A percentile compares a stretch with the other conserved stretches of the same genome.
Evolutionary conservation across 2,113 vertebrate genomes (phyloP).

Genomic region (Amphiprion ocellaris): DNA sequence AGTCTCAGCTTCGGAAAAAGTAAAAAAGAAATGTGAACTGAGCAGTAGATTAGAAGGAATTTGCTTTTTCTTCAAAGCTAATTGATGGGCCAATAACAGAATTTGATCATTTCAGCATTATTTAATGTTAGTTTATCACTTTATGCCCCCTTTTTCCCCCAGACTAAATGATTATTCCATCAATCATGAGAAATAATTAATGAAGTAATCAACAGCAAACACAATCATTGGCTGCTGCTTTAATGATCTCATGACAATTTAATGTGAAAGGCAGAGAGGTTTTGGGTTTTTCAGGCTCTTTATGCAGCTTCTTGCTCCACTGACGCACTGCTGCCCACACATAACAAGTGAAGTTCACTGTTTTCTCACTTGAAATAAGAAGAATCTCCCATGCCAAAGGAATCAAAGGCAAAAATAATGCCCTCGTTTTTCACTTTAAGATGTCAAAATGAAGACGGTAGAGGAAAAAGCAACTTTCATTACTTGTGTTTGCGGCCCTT

Average conservation of each 20-base stretch:
- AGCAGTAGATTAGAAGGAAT: background rate
- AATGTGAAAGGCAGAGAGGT: background rate
- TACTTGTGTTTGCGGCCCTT: slow-evolving; percentile 31
- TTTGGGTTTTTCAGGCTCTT: background rate
- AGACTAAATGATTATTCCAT: background rate
- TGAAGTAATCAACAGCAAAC: background rate
- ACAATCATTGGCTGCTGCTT: background rate
- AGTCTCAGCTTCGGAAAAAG: slow-evolving; percentile 17
- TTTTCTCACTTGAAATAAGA: background rate
- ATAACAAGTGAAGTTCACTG: background rate
- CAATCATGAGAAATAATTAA: background rate
- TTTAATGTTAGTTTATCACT: too few species aligned
- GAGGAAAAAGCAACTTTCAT: slow-evolving; percentile 16
- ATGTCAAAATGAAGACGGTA: slow-evolving; percentile 25
- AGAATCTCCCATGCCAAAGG: slow-evolving; percentile 1
- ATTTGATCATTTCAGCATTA: too few species aligned
- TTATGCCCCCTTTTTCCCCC: too few species aligned
- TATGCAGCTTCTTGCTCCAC: background rate
- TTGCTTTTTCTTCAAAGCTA: too few species aligned
- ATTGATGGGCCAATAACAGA: too few species aligned
- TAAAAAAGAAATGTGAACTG: background rate
- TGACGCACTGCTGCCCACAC: background rate
- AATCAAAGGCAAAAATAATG: slow-evolving; percentile 37
- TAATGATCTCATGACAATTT: background rate
- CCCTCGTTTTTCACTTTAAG: slow-evolving; percentile 40